Percentiles rank a stretch among this genome's conserved stretches.
Conservation (phyloP, 2,888 invertebrate species). For the Meliscaeva auricollis region DNA sequence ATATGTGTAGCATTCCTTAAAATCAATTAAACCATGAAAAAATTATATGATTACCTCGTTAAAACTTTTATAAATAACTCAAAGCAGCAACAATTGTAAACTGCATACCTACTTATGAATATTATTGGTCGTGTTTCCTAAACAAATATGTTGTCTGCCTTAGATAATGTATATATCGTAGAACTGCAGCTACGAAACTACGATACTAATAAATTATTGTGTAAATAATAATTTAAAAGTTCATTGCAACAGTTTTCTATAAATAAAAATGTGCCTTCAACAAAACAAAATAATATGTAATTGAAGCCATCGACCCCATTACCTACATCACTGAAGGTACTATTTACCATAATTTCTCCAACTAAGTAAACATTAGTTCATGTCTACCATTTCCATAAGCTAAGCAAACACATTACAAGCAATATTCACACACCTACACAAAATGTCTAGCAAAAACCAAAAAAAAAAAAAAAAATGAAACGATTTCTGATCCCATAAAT, state of each 20-base stretch:
- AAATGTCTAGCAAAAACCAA: background rate
- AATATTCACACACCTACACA: slow-evolving; percentile 43
- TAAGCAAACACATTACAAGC: slow-evolving; percentile 24
- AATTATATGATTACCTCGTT: too few species aligned
- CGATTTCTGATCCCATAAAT: slow-evolving; percentile 7
- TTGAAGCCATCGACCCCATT: slow-evolving; percentile 28
- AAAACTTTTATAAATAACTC: too few species aligned
- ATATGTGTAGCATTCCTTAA: too few species aligned
- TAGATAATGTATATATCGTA: too few species aligned
- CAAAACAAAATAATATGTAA: background rate
- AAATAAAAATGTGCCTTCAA: background rate
- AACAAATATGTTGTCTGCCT: too few species aligned
- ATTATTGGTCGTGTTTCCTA: too few species aligned
- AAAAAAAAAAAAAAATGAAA: background rate
- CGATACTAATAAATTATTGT: too few species aligned
- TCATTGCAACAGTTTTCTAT: background rate
- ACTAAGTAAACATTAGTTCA: slow-evolving; percentile 30
- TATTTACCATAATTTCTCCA: slow-evolving; percentile 27
- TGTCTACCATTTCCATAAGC: slow-evolving; percentile 17
- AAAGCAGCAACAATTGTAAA: too few species aligned
- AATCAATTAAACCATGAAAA: too few species aligned
- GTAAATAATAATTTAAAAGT: too few species aligned
- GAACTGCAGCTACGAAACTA: too few species aligned
- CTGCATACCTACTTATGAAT: too few species aligned
- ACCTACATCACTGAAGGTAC: background rate